Percentiles rank a stretch among this genome's conserved stretches.
Evolutionary conservation across 2,888 invertebrate genomes (phyloP).

Genomic region (Hermaeophaga mercurialis): DNA sequence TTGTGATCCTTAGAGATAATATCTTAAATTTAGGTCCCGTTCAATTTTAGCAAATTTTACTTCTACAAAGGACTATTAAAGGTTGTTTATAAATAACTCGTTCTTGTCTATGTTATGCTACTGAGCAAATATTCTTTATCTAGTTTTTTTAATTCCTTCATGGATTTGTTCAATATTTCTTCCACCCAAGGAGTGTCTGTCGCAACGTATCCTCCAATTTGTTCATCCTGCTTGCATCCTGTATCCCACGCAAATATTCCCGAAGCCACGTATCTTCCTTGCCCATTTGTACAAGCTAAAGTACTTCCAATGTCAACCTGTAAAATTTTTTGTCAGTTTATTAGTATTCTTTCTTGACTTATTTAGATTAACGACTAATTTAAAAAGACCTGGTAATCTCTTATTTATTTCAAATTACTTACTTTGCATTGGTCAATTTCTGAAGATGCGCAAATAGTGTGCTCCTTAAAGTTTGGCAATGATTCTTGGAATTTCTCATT

Average conservation of each 20-base stretch:
- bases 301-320: conserved; percentile 78
- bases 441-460: conserved; percentile 74
- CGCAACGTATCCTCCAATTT: conserved; percentile 57
- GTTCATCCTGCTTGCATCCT: conserved; percentile 61
- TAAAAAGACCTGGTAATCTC: too few relatives aligned
- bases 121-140: conserved; percentile 44
- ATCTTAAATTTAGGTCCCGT: conserved; percentile 4
- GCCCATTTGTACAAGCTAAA: conserved; percentile 74
- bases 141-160: conserved; percentile 52
- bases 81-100: too few relatives aligned
- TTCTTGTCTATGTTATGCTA: conserved; percentile 10
- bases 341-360: too few relatives aligned
- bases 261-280: conserved; percentile 70
- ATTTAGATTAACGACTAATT: too few relatives aligned
- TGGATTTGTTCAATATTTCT: conserved; percentile 50
- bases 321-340: too few relatives aligned
- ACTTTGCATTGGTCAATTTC: conserved; percentile 78
- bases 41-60: conserved; percentile 7
- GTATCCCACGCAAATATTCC: conserved; percentile 81
- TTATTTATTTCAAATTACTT: too few relatives aligned
- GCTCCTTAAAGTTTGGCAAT: conserved; percentile 64
- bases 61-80: conserved; percentile 18
- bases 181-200: conserved; percentile 59
- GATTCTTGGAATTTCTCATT: conserved; percentile 63
- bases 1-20: not conserved